Conservation (phyloP, 2,888 invertebrate species). For the Lordiphosa andalusiaca region DNA sequence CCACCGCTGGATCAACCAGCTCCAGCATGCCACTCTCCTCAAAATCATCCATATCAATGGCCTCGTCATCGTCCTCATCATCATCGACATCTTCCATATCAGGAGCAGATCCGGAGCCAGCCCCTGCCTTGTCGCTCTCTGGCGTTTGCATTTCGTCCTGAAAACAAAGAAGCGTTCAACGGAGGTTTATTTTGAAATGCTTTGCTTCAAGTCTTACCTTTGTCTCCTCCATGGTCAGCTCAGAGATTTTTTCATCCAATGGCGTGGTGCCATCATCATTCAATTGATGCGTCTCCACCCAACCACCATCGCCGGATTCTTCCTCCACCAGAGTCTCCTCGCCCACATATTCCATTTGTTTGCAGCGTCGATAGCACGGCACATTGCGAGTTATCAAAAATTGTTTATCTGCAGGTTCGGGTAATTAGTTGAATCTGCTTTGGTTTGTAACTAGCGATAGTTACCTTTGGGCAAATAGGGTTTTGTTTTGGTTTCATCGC, state of each 20-base stretch:
- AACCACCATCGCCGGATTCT: constrained; percentile 93
- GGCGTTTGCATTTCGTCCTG: constrained; percentile 75
- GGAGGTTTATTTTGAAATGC: background rate
- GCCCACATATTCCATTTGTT: constrained; percentile 84
- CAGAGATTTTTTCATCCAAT: constrained; percentile 85
- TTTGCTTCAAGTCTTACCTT: constrained; percentile 69
- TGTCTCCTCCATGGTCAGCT: constrained; percentile 91
- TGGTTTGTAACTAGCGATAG: constrained; percentile 3
- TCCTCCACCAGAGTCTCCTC: constrained; percentile 95
- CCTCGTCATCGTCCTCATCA: constrained; percentile 95
- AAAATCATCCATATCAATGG: constrained; percentile 98
- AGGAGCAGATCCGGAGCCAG: constrained; percentile 39
- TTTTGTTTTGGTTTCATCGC: constrained; percentile 93
- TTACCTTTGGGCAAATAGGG: constrained; percentile 89
- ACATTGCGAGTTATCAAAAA: constrained; percentile 98
- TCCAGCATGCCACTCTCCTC: constrained; percentile 97
- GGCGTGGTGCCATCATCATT: constrained; percentile 84
- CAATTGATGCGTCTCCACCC: constrained; percentile 98
- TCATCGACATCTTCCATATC: constrained; percentile 83
- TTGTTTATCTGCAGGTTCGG: constrained; percentile 87
- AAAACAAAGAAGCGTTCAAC: background rate
- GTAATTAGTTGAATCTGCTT: background rate
- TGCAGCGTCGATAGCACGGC: constrained; percentile 96
- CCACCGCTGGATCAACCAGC: constrained; percentile 87
- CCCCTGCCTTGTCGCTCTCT: constrained; percentile 74